A percentile compares a stretch with the other conserved stretches of the same genome.
phyloP scores from a whole-genome alignment of 2,888 invertebrate genomes.

The Troides helena region DNA sequence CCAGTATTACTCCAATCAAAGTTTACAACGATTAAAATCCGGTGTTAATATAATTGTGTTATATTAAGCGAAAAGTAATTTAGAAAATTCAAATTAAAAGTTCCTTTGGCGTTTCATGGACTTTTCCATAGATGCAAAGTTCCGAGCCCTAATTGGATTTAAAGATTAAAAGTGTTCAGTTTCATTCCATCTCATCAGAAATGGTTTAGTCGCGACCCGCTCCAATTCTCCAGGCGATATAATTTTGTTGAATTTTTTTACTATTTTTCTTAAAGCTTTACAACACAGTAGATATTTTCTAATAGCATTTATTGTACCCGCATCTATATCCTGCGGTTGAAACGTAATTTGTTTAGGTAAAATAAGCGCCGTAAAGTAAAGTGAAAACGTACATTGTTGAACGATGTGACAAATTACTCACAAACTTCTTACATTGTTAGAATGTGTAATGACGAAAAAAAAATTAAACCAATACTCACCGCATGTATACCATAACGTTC shows the following conservation, averaged over 20 bases:
- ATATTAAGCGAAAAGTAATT: neutral
- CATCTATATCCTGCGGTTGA: slow-evolving; percentile 26
- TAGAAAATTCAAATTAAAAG: neutral
- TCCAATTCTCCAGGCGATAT: neutral
- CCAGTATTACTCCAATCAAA: no score
- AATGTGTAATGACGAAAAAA: slow-evolving; percentile 13
- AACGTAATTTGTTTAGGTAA: slow-evolving; percentile 25
- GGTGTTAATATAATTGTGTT: neutral
- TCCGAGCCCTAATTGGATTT: slow-evolving; percentile 9
- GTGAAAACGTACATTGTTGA: slow-evolving; percentile 27
- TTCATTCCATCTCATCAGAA: slow-evolving; percentile 10
- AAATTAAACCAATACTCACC: slow-evolving; percentile 25
- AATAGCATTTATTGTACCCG: slow-evolving; percentile 29
- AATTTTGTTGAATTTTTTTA: slow-evolving; percentile 17
- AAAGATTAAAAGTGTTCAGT: slow-evolving; percentile 10
- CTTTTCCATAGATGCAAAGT: neutral
- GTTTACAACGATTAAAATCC: neutral
- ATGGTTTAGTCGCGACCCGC: slow-evolving; percentile 5
- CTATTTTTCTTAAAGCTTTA: slow-evolving; percentile 3
- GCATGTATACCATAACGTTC: slow-evolving; percentile 18
- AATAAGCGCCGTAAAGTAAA: slow-evolving; percentile 21
- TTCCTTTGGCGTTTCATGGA: neutral
- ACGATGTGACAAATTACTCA: slow-evolving; percentile 25
- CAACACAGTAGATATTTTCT: slow-evolving; percentile 24
- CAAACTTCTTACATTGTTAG: slow-evolving; percentile 25